Percentiles rank a stretch among this genome's conserved stretches.
phyloP scores from a whole-genome alignment of 2,888 invertebrate species.

The Andrena marginata region DNA sequence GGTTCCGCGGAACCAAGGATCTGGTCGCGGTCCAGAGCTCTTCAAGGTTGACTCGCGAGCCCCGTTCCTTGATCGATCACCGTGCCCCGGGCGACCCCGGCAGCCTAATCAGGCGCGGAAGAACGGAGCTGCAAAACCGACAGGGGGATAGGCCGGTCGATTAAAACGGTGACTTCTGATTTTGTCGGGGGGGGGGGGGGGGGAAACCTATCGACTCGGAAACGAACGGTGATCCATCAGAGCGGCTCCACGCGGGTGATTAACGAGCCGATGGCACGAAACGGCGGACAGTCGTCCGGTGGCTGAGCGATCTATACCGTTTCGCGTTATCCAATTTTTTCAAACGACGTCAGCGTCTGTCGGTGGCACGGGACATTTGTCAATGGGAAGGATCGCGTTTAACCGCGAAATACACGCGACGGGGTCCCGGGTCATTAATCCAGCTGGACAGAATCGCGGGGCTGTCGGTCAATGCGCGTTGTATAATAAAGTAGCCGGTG shows the following conservation, averaged over 20 bases:
- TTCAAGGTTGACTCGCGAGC: background rate
- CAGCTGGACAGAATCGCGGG: background rate
- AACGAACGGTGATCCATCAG: slow-evolving; percentile 3
- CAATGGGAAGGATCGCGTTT: slow-evolving; percentile 4
- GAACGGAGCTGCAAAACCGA: background rate
- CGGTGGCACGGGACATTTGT: slow-evolving; percentile 8
- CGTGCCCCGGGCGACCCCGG: background rate
- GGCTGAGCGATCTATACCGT: background rate
- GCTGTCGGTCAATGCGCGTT: background rate
- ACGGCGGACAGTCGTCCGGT: background rate
- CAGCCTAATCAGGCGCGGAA: background rate
- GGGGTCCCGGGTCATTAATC: slow-evolving; percentile 9
- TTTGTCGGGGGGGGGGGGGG: no score
- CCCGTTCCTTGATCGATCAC: slow-evolving; percentile 5
- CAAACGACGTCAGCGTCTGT: background rate
- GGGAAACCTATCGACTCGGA: background rate
- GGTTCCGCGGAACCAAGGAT: slow-evolving; percentile 29
- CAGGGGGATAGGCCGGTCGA: background rate
- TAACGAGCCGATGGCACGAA: slow-evolving; percentile 32
- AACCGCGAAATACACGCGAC: background rate
- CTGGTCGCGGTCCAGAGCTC: background rate
- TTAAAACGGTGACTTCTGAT: slow-evolving; percentile 29
- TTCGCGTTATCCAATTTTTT: slow-evolving; percentile 15
- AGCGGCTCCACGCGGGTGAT: slow-evolving; percentile 12
- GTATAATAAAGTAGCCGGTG: slow-evolving; percentile 6